Evolutionary conservation across 1,140 invertebrate genomes (phyloP), one percentile per base, ranked within the genome.

Genomic region (Zaprionus ghesquierei): DNA sequence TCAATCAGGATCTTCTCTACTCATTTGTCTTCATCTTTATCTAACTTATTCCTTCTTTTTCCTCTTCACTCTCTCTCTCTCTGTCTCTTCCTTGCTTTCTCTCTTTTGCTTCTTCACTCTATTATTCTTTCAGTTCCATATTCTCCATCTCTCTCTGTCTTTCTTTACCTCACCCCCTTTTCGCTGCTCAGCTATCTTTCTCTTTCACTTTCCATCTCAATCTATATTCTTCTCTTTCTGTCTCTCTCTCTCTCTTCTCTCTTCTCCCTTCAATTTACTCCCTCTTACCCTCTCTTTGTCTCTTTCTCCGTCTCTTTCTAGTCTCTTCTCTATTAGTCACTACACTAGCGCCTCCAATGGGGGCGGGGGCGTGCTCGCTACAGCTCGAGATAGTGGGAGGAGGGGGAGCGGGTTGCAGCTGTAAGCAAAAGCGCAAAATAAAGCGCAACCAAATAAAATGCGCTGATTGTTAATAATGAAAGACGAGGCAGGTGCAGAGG

Each of bases 391-490:
- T n/a, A n/a, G 31, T 4, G 27, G 54, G 10, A 15, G 12, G 6
- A 3, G 1, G 13, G 0, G n/a, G 5, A 8, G 31, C 9, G n/a
- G 35, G 35, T n/a, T 15, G 35, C 2, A 41, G n/a, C 35, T 38
- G 13, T n/a, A 38, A 5, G 6, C n/a, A 38, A 51, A 51, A 27
- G 49, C 49, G 27, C 13, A 51, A n/a, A 46, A 18, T 46, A 46
- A 35, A 35, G 33, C 33, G 33, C 10, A 35, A 35, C 1, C 25
- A 25, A 70, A 29, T 12, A 31, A 71, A 51, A 58, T 51, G 35
- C 44, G 69, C 69, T 71, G 69, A 71, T 65, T 56, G 44, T 65
- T 58, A 65, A 71, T 58, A 65, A 71, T 58, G 58, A 71, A 70
- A 64, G 38, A 41, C 50, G 8, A 22, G 41, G 41, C 41, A 46